Conservation (phyloP, 1,140 invertebrate species). For the Brachionus asplanchnoidis region DNA sequence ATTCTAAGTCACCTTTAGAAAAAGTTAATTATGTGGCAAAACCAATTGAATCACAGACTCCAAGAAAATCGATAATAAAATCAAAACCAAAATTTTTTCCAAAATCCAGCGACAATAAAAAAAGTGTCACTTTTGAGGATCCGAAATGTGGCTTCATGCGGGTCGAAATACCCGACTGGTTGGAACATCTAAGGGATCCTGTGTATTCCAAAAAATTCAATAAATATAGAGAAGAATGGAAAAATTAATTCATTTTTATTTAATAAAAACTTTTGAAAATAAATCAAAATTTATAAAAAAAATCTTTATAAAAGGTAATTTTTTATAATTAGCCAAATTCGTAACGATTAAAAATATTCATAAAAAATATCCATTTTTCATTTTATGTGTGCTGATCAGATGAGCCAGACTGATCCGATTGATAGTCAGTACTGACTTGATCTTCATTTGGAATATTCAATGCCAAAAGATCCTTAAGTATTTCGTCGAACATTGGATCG, state of each 20-base stretch:
- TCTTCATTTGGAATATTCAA: background rate
- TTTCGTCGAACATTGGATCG: slow-evolving; percentile 42
- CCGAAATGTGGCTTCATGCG: background rate
- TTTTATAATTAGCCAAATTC: background rate
- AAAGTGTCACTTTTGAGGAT: slow-evolving; percentile 30
- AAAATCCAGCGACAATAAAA: background rate
- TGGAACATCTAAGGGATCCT: slow-evolving; percentile 4
- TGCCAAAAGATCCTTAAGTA: slow-evolving; percentile 26
- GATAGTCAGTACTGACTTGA: background rate
- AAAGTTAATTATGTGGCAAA: background rate
- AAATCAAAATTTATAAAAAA: background rate
- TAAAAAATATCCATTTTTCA: background rate
- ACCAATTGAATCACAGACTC: background rate
- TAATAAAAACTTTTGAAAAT: background rate
- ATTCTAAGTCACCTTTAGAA: background rate
- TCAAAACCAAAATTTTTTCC: background rate
- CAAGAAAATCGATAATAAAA: background rate
- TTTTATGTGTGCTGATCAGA: background rate
- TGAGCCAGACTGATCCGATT: background rate
- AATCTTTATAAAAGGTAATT: background rate
- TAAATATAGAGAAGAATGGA: background rate
- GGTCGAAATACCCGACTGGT: slow-evolving; percentile 13
- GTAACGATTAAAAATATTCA: background rate
- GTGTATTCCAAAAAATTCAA: background rate
- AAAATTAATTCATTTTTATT: background rate